A percentile compares a stretch with the other conserved stretches of the same genome.
These are phyloP conservation scores for Campylorhamphus procurvoides DNA, from an alignment of 2,113 vertebrate species.

Conservation along the genomic window DNA sequence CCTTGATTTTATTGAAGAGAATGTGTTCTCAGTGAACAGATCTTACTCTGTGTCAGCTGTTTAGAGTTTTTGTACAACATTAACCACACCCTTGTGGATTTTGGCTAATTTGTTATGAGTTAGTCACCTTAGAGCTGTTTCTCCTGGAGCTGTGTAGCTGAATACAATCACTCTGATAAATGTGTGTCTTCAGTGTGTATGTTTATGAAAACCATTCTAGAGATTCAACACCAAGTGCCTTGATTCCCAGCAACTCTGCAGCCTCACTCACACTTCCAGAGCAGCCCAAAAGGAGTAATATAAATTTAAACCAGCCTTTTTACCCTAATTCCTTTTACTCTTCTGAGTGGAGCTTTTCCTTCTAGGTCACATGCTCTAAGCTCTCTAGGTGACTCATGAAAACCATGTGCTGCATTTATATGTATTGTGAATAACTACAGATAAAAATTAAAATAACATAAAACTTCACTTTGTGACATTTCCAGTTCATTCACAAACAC, in stretches of 20 bases:
- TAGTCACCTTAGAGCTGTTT: background rate
- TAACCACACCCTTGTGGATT: constrained; percentile 34
- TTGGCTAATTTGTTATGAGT: constrained; percentile 52
- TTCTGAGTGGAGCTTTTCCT: background rate
- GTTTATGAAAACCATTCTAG: background rate
- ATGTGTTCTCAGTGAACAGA: background rate
- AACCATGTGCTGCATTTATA: background rate
- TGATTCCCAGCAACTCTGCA: background rate
- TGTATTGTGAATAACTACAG: background rate
- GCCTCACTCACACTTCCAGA: background rate
- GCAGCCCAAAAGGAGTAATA: background rate
- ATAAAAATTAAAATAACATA: background rate
- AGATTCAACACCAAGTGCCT: background rate
- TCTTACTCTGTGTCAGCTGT: background rate
- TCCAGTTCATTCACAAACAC: constrained; percentile 34
- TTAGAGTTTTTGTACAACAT: constrained; percentile 11
- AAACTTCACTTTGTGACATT: constrained; percentile 15
- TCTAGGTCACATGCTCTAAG: background rate
- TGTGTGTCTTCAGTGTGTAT: background rate
- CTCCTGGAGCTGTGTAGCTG: constrained; percentile 13
- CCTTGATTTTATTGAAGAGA: background rate
- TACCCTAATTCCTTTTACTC: background rate
- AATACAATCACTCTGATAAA: constrained; percentile 1
- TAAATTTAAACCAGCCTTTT: background rate
- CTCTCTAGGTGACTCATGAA: background rate